phyloP scores from a whole-genome alignment of 2,888 invertebrate species.

The Lasioglossum zephyrum region DNA sequence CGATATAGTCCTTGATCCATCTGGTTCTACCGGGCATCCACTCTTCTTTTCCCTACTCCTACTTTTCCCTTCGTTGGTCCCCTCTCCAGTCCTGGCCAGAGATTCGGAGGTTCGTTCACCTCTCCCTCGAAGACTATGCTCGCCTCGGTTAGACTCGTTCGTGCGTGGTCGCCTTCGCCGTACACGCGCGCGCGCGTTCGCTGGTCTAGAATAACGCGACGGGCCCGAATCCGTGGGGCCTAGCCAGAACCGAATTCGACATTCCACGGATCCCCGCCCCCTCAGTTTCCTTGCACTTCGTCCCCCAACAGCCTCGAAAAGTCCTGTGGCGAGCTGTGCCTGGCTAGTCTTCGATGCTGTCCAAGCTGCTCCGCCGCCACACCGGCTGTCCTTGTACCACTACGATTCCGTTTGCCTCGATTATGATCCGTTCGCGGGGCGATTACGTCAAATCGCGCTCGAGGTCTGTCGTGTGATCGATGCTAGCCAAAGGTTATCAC shows the following conservation, averaged over 20 bases:
- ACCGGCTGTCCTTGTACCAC: constrained; percentile 55
- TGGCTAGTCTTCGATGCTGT: constrained; percentile 4
- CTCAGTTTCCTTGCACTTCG: constrained; percentile 72
- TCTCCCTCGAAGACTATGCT: constrained; percentile 63
- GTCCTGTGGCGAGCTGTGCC: constrained; percentile 15
- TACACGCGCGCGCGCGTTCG: not conserved
- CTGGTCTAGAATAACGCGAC: constrained; percentile 55
- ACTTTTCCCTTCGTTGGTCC: constrained; percentile 63
- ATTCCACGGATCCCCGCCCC: constrained; percentile 76
- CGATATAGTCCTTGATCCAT: constrained; percentile 48
- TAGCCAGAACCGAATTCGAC: constrained; percentile 77
- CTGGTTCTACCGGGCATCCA: constrained; percentile 44
- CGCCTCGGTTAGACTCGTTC: constrained; percentile 19
- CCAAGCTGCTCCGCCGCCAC: constrained; percentile 16
- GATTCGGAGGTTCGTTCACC: constrained; percentile 84
- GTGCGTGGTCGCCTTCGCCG: not conserved
- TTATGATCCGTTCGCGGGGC: constrained; percentile 55
- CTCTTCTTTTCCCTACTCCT: constrained; percentile 67
- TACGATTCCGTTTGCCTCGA: constrained; percentile 62
- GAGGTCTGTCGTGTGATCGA: constrained; percentile 29
- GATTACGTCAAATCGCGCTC: constrained; percentile 59
- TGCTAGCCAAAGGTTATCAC: constrained; percentile 36
- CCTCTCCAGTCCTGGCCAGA: constrained; percentile 18
- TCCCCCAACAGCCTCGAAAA: constrained; percentile 45
- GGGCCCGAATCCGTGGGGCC: constrained; percentile 51